Evolutionary conservation across 2,797 vertebrate genomes (phyloP).

Genomic region (Lepus townsendii): DNA sequence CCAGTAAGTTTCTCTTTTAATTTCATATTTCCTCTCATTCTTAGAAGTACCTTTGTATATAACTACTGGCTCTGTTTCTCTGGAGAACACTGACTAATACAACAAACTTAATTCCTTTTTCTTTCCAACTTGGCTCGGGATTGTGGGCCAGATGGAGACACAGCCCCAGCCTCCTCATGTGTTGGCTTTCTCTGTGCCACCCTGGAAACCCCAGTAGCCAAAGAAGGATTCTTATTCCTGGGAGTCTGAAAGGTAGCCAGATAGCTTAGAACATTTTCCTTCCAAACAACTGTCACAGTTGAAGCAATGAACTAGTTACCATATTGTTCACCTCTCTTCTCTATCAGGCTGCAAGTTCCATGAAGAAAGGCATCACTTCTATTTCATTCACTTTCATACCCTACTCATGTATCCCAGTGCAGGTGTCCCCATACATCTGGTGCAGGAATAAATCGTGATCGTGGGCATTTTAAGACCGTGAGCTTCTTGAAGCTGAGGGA

Average conservation of each 20-base stretch:
- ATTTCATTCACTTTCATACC: background rate
- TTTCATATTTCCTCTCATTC: too few species aligned
- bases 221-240: background rate
- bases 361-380: background rate
- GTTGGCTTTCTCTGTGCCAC: background rate
- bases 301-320: background rate
- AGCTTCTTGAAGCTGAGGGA: background rate
- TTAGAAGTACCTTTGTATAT: too few species aligned
- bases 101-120: background rate
- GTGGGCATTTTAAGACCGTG: background rate
- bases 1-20: too few species aligned
- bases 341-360: background rate
- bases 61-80: too few species aligned
- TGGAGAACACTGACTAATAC: too few species aligned
- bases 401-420: background rate
- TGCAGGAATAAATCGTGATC: background rate
- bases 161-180: background rate
- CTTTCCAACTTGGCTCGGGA: background rate
- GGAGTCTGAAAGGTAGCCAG: background rate
- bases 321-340: background rate
- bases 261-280: background rate
- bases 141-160: background rate
- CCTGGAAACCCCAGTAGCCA: background rate
- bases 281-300: background rate
- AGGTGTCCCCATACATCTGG: background rate